These are phyloP conservation scores for Manacus vitellinus DNA, from an alignment of 2,113 vertebrate species.

Conservation along the genomic window DNA sequence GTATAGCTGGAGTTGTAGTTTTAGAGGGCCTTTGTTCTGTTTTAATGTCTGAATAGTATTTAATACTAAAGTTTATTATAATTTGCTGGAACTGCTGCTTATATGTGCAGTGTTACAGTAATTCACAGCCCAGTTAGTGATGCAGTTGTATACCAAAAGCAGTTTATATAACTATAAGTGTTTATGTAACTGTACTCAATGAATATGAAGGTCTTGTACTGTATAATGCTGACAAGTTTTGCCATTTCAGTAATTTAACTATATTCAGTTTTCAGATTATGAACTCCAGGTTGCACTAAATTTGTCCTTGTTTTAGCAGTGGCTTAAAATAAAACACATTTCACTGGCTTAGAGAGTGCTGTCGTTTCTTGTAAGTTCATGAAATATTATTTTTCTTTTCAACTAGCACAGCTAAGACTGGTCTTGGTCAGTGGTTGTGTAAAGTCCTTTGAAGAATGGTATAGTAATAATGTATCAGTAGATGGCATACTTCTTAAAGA, in stretches of 20 bases:
- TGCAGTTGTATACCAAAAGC: conserved; percentile 69
- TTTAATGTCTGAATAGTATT: conserved; percentile 79
- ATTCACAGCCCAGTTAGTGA: conserved; percentile 68
- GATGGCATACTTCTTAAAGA: conserved; percentile 33
- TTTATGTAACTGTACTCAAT: conserved; percentile 72
- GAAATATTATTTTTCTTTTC: background rate
- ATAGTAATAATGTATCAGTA: background rate
- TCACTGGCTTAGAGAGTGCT: conserved; percentile 44
- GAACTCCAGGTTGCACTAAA: conserved; percentile 81
- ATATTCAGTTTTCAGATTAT: conserved; percentile 79
- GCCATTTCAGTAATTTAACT: conserved; percentile 78
- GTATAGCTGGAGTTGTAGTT: conserved; percentile 66
- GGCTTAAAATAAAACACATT: conserved; percentile 86
- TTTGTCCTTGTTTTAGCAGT: conserved; percentile 82
- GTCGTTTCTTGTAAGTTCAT: conserved; percentile 28
- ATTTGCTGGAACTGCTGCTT: conserved; percentile 72
- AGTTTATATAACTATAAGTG: conserved; percentile 68
- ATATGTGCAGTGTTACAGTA: conserved; percentile 79
- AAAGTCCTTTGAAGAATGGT: background rate
- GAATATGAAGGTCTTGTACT: conserved; percentile 72
- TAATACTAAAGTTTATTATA: conserved; percentile 69
- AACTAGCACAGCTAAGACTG: background rate
- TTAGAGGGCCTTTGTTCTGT: conserved; percentile 72
- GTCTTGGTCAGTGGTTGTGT: background rate
- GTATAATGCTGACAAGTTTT: conserved; percentile 79